phyloP scores from a whole-genome alignment of 2,888 invertebrate genomes.

The Notodonta dromedarius region DNA sequence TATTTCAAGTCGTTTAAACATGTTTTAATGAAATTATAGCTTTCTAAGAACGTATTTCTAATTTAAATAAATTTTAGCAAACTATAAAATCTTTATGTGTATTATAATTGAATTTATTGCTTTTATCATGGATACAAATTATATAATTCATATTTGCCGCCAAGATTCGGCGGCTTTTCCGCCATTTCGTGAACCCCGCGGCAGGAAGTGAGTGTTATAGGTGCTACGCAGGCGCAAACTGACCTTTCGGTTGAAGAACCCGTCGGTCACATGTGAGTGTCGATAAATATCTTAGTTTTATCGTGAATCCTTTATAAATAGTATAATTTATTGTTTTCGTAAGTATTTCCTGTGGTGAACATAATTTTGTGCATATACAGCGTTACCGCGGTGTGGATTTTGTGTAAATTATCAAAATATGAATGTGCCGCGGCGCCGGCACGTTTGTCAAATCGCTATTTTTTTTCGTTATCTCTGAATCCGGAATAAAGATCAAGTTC shows the following conservation, averaged over 20 bases:
- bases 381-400: slow-evolving; percentile 66
- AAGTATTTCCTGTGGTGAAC: slow-evolving; percentile 79
- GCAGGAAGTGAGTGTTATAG: slow-evolving; percentile 84
- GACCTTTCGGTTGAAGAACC: slow-evolving; percentile 94
- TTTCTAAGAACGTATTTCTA: background rate
- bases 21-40: background rate
- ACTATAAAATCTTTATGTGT: background rate
- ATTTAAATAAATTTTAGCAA: background rate
- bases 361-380: slow-evolving; percentile 68
- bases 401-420: slow-evolving; percentile 72
- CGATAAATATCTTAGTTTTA: slow-evolving; percentile 84
- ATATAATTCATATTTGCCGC: slow-evolving; percentile 65
- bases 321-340: slow-evolving; percentile 75
- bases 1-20: slow-evolving; percentile 17
- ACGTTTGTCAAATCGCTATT: slow-evolving; percentile 78
- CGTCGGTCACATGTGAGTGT: slow-evolving; percentile 97
- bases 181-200: slow-evolving; percentile 80
- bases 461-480: slow-evolving; percentile 62
- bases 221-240: slow-evolving; percentile 88
- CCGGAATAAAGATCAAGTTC: slow-evolving; percentile 59
- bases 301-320: slow-evolving; percentile 74
- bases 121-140: background rate
- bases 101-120: background rate
- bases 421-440: slow-evolving; percentile 75
- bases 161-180: slow-evolving; percentile 58